Conservation (phyloP, 2,113 vertebrate species). For the Cyrtonyx montezumae region DNA sequence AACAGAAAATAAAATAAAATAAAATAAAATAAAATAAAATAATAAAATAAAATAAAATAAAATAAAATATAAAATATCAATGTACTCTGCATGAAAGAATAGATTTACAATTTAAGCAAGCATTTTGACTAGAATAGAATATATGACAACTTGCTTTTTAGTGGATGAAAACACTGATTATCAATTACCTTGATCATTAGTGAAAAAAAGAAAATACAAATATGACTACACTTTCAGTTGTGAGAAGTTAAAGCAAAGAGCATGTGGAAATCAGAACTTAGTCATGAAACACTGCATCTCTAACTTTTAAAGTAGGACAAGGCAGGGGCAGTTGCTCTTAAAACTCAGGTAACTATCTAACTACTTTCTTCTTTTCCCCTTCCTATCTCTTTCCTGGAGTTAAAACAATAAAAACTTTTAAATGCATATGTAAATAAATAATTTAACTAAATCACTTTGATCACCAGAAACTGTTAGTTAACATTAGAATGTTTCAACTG, state of each 20-base stretch:
- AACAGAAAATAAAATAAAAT: background rate
- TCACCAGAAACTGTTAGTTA: constrained; percentile 67
- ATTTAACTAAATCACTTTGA: constrained; percentile 73
- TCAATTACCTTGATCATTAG: background rate
- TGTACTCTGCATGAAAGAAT: background rate
- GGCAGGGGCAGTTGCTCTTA: background rate
- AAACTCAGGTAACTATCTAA: constrained; percentile 58
- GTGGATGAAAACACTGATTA: background rate
- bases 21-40: background rate
- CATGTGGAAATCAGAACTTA: background rate
- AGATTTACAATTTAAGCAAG: background rate
- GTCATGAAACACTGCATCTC: background rate
- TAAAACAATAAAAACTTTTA: constrained; percentile 64
- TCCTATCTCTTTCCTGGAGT: background rate
- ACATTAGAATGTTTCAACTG: constrained; percentile 71
- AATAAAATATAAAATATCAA: background rate
- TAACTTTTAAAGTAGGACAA: background rate
- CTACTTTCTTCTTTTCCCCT: background rate
- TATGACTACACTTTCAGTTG: background rate
- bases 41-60: no score
- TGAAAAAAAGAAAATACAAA: background rate
- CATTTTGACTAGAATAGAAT: background rate
- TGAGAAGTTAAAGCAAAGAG: background rate
- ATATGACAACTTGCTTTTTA: background rate
- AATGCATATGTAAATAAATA: constrained; percentile 73